Conservation (phyloP, 2,113 vertebrate genomes). For the Pachypanchax playfairii region DNA sequence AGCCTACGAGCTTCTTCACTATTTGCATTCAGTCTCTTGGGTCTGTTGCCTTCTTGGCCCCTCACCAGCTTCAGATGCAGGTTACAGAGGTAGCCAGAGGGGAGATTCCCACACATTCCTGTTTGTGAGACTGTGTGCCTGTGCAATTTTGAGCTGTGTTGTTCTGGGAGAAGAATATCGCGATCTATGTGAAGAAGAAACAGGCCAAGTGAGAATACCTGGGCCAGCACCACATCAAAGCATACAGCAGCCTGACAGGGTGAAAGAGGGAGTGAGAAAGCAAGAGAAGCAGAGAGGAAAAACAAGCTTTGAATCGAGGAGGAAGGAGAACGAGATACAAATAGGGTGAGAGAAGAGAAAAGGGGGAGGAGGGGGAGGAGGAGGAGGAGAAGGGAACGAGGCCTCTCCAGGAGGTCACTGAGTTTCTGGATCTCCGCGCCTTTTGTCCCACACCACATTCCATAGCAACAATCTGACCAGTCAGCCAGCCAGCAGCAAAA, state of each 20-base stretch:
- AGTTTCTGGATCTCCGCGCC: slow-evolving; percentile 73
- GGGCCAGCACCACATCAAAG: slow-evolving; percentile 61
- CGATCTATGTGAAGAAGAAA: slow-evolving; percentile 11
- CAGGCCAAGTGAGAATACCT: slow-evolving; percentile 61
- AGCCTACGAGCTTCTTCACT: slow-evolving; percentile 66
- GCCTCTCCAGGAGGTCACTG: slow-evolving; percentile 72
- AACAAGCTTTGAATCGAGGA: slow-evolving; percentile 21
- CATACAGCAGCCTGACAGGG: slow-evolving; percentile 29
- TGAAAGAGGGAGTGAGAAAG: slow-evolving; percentile 33
- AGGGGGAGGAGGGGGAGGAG: slow-evolving; percentile 15
- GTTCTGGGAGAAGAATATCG: slow-evolving; percentile 40
- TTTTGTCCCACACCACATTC: slow-evolving; percentile 77
- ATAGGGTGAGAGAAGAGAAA: slow-evolving; percentile 13
- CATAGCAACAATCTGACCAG: slow-evolving; percentile 71
- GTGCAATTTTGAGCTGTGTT: slow-evolving; percentile 46
- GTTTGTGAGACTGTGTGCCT: slow-evolving; percentile 36
- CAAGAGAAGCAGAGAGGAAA: slow-evolving; percentile 8
- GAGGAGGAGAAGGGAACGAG: slow-evolving; percentile 43
- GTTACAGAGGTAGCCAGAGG: slow-evolving; percentile 74
- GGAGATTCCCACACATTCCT: slow-evolving; percentile 78
- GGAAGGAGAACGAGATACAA: slow-evolving; percentile 19
- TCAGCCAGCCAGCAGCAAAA: slow-evolving; percentile 59
- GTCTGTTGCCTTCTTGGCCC: slow-evolving; percentile 69
- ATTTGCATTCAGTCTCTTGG: slow-evolving; percentile 71
- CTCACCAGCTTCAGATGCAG: slow-evolving; percentile 72